Conservation (phyloP, 2,113 vertebrate species). For the Egretta garzetta region DNA sequence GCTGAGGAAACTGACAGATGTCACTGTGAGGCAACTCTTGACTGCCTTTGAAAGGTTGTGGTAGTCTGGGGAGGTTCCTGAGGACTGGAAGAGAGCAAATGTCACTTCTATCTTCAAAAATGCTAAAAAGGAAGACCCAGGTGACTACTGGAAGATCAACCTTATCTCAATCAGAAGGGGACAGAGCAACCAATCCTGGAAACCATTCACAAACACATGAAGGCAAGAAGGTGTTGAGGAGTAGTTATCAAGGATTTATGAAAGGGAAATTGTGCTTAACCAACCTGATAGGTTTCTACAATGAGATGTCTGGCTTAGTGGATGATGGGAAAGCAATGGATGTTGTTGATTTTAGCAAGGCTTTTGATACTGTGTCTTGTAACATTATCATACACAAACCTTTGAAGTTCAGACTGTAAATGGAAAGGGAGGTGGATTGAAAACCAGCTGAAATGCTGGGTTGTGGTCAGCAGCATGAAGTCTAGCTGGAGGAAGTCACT, state of each 20-base stretch:
- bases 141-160: neutral
- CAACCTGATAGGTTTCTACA: neutral
- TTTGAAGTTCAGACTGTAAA: neutral
- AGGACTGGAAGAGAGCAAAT: neutral
- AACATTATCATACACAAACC: neutral
- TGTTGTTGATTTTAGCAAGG: neutral
- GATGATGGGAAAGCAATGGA: neutral
- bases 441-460: neutral
- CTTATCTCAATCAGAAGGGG: neutral
- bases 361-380: neutral
- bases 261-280: neutral
- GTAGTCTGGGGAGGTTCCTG: neutral
- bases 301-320: neutral
- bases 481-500: neutral
- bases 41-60: neutral
- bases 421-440: neutral
- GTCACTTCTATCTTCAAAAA: neutral
- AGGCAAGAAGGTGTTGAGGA: neutral
- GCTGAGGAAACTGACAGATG: neutral
- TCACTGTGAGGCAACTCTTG: neutral
- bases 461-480: neutral
- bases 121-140: neutral
- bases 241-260: neutral
- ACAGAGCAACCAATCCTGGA: neutral
- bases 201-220: neutral